Conservation (phyloP, 2,888 invertebrate species). For the Polyommatus icarus region DNA sequence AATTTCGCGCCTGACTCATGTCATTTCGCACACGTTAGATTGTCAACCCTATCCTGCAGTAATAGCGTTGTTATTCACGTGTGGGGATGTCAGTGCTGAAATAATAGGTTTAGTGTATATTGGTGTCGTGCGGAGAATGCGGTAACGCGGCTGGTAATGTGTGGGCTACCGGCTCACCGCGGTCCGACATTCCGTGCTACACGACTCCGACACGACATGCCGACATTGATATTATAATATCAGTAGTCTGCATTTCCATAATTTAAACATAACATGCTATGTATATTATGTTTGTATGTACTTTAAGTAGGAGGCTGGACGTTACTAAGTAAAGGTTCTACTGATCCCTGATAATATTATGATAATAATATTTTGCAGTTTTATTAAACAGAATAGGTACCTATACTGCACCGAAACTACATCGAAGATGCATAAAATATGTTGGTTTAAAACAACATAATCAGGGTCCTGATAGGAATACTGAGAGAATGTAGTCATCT, state of each 20-base stretch:
- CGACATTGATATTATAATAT: slow-evolving; percentile 21
- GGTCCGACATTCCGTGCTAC: slow-evolving; percentile 44
- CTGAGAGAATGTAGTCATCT: no score
- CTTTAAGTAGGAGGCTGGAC: neutral
- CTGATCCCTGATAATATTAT: neutral
- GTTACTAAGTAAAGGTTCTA: neutral
- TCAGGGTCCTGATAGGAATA: no score
- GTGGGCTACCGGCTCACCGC: slow-evolving; percentile 47
- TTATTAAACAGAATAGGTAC: no score
- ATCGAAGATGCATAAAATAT: no score
- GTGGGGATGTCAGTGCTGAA: slow-evolving; percentile 19
- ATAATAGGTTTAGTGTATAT: slow-evolving; percentile 39
- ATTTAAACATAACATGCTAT: slow-evolving; percentile 1
- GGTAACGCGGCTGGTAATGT: slow-evolving; percentile 48
- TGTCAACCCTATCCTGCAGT: slow-evolving; percentile 25
- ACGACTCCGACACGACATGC: slow-evolving; percentile 8
- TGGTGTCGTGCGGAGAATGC: slow-evolving; percentile 50
- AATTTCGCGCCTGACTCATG: slow-evolving; percentile 41
- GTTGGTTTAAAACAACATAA: no score
- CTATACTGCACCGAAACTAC: no score
- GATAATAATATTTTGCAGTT: no score
- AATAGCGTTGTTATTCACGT: slow-evolving; percentile 29
- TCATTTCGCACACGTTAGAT: neutral
- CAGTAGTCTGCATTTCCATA: neutral
- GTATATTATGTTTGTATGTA: neutral